Conservation (phyloP, 92 coral and sea anemone species). For the Chrysogorgia sp. region DNA sequence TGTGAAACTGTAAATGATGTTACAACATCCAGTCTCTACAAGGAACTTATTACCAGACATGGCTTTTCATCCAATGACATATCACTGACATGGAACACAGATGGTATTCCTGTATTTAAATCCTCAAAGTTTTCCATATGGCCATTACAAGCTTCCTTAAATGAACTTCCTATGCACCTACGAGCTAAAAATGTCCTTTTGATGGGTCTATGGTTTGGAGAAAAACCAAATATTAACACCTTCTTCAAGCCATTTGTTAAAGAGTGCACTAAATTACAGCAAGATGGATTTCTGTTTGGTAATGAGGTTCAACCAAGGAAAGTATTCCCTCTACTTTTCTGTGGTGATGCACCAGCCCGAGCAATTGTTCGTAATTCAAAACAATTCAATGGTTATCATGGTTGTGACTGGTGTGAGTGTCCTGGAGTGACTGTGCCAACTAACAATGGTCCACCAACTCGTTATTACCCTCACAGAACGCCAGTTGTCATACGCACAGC, state of each 20-base stretch:
- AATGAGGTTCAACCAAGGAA: slow-evolving; percentile 23
- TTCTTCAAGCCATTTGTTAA: slow-evolving; percentile 26
- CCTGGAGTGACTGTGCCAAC: too few species aligned
- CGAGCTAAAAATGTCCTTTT: slow-evolving; percentile 14
- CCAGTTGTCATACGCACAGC: too few species aligned
- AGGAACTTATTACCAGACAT: slow-evolving; percentile 1
- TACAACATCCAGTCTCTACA: too few species aligned
- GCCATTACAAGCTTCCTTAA: too few species aligned
- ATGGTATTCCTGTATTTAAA: slow-evolving; percentile 20
- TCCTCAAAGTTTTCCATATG: slow-evolving; percentile 25
- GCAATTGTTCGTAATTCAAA: slow-evolving; percentile 7
- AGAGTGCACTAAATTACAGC: slow-evolving; percentile 15
- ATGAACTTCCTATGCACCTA: slow-evolving; percentile 22
- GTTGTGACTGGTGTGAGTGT: too few species aligned
- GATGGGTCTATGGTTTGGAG: slow-evolving; percentile 29
- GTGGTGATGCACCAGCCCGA: slow-evolving; percentile 29
- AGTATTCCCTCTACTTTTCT: slow-evolving; percentile 15
- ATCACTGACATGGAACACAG: slow-evolving; percentile 24
- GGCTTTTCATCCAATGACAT: slow-evolving; percentile 15
- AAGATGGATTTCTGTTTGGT: slow-evolving; percentile 21
- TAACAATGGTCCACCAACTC: too few species aligned
- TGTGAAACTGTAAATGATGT: too few species aligned
- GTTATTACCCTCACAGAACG: too few species aligned
- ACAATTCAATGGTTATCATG: too few species aligned
- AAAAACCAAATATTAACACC: slow-evolving; percentile 25